phyloP scores from a whole-genome alignment of 2,113 vertebrate genomes.

The Elachura formosa region DNA sequence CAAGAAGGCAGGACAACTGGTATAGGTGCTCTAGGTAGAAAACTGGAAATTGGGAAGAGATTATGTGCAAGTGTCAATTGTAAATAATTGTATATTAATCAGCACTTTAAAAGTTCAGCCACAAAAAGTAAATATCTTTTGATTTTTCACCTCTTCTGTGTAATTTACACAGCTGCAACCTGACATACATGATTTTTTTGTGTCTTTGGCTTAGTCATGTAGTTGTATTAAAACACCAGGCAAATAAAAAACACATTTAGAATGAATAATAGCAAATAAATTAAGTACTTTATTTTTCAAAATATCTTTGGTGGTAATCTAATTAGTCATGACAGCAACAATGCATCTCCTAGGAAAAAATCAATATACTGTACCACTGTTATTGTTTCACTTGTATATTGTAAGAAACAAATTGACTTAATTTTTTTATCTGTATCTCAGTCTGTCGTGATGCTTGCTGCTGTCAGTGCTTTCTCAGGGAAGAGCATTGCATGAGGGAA shows the following conservation, averaged over 20 bases:
- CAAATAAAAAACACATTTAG: not conserved
- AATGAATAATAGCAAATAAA: constrained; percentile 4
- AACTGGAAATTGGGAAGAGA: not conserved
- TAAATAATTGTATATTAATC: not conserved
- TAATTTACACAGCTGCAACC: not conserved
- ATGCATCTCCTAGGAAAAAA: not conserved
- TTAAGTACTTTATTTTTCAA: not conserved
- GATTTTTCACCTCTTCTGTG: not conserved
- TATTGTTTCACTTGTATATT: not conserved
- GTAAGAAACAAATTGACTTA: not conserved
- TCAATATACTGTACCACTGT: not conserved
- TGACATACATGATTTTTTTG: not conserved
- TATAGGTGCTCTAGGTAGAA: not conserved
- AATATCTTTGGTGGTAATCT: not conserved
- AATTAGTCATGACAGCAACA: not conserved
- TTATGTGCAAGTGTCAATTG: not conserved
- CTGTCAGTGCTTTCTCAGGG: not conserved
- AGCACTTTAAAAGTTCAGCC: not conserved
- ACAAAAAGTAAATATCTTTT: not conserved
- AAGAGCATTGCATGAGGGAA: not conserved
- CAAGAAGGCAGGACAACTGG: not conserved
- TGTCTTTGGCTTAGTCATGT: not conserved
- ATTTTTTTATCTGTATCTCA: not conserved
- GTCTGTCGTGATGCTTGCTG: not conserved
- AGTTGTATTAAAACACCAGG: not conserved